Evolutionary conservation across 2,888 invertebrate genomes (phyloP).

Genomic region (Xestia c-nigrum): DNA sequence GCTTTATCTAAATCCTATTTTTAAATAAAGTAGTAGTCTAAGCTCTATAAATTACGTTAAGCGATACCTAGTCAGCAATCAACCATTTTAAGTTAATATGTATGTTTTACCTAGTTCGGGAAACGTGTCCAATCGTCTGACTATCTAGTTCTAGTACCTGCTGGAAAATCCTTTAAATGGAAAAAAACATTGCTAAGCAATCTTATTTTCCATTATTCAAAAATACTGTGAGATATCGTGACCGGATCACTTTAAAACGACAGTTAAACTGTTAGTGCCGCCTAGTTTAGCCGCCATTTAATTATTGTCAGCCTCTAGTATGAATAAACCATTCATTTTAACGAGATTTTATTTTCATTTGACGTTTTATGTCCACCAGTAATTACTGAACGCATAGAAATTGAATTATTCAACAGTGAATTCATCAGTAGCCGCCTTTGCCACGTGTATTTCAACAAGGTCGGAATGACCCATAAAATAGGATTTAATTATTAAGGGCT

Average conservation of each 20-base stretch:
- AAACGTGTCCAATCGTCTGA: conserved; percentile 37
- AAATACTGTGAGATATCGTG: conserved; percentile 58
- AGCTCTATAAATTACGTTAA: conserved; percentile 42
- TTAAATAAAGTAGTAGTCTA: conserved; percentile 22
- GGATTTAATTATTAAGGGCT: conserved; percentile 27
- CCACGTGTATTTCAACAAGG: conserved; percentile 32
- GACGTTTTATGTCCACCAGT: conserved; percentile 47
- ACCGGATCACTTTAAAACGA: conserved; percentile 56
- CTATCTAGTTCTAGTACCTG: conserved; percentile 22
- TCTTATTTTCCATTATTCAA: conserved; percentile 45
- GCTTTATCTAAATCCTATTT: conserved; percentile 35
- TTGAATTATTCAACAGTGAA: conserved; percentile 43
- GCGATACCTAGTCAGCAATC: conserved; percentile 32
- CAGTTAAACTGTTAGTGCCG: conserved; percentile 35
- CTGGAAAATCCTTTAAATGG: conserved; percentile 13
- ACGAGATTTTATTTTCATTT: conserved; percentile 57
- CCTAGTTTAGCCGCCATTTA: conserved; percentile 37
- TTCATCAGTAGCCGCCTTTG: conserved; percentile 28
- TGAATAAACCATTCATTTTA: conserved; percentile 48
- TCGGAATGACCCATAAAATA: conserved; percentile 43
- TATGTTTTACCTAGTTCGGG: conserved; percentile 9
- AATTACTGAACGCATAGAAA: conserved; percentile 51
- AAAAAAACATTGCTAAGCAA: conserved; percentile 20
- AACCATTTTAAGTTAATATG: conserved; percentile 10
- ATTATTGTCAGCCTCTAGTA: conserved; percentile 46